Percentiles rank a stretch among this genome's conserved stretches.
Conservation (phyloP, 2,888 invertebrate species). For the Noctua fimbriata region DNA sequence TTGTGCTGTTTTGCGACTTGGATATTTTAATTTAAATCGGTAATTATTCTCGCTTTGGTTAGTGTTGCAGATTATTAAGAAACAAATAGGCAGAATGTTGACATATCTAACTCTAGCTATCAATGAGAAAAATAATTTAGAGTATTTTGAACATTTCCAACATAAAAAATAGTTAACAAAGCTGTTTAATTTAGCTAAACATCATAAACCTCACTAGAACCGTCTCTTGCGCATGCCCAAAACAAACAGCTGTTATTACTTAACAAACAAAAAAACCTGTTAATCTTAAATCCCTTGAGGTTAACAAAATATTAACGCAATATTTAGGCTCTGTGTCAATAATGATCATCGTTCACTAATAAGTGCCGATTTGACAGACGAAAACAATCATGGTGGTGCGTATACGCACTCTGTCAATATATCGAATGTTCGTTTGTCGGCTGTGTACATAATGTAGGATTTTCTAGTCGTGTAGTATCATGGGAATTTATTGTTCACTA, state of each 20-base stretch:
- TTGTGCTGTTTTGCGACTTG: slow-evolving; percentile 57
- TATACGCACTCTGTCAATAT: slow-evolving; percentile 78
- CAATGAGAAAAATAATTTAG: neutral
- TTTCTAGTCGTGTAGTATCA: slow-evolving; percentile 48
- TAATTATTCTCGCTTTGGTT: slow-evolving; percentile 44
- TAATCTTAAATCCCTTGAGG: slow-evolving; percentile 83
- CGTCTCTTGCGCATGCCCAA: slow-evolving; percentile 74
- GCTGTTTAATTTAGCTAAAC: slow-evolving; percentile 54
- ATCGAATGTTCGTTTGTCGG: slow-evolving; percentile 73
- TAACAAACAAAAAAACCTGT: slow-evolving; percentile 87
- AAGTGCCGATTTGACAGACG: slow-evolving; percentile 83
- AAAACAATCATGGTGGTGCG: slow-evolving; percentile 81
- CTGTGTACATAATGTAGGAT: slow-evolving; percentile 66
- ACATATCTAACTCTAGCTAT: neutral
- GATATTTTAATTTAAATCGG: slow-evolving; percentile 54
- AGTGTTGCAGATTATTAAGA: neutral
- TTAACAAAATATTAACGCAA: slow-evolving; percentile 88
- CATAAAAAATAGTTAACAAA: slow-evolving; percentile 32
- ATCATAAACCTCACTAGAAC: slow-evolving; percentile 58
- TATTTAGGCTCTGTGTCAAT: slow-evolving; percentile 84
- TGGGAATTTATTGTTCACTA: slow-evolving; percentile 49
- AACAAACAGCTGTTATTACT: slow-evolving; percentile 86
- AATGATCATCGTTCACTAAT: slow-evolving; percentile 80
- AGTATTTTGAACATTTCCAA: neutral
- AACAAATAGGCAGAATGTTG: slow-evolving; percentile 18